Conservation (phyloP, 1,140 invertebrate genomes). For the Paracyclopina nana region DNA sequence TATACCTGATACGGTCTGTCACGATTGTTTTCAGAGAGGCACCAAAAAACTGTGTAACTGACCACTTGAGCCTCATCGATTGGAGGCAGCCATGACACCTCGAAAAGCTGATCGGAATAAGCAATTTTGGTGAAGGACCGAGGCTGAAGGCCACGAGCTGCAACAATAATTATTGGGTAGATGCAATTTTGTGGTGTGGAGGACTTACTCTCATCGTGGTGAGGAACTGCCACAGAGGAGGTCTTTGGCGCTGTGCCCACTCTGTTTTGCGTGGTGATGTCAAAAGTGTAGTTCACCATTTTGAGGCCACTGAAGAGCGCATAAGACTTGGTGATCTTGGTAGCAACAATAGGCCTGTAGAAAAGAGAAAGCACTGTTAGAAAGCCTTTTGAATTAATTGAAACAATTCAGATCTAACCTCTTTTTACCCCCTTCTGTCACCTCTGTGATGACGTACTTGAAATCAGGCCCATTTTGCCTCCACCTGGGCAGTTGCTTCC, state of each 20-base stretch:
- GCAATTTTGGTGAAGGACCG: conserved; percentile 42
- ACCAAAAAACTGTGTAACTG: conserved; percentile 51
- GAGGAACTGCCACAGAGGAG: conserved; percentile 38
- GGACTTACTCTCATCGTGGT: conserved; percentile 32
- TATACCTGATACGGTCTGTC: conserved; percentile 38
- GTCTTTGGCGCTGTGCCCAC: conserved; percentile 34
- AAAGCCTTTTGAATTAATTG: neutral
- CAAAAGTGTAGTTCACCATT: conserved; percentile 31
- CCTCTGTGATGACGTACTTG: conserved; percentile 17
- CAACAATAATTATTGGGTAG: conserved; percentile 1
- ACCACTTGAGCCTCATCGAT: conserved; percentile 21
- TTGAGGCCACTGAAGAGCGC: conserved; percentile 32
- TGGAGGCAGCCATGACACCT: conserved; percentile 44
- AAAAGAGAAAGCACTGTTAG: neutral
- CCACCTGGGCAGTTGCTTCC: conserved; percentile 16
- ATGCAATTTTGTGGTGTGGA: neutral
- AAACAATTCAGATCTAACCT: conserved; percentile 11
- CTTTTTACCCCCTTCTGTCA: conserved; percentile 16
- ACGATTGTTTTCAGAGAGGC: conserved; percentile 30
- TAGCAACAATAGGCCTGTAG: neutral
- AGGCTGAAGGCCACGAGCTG: conserved; percentile 24
- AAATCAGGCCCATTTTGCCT: conserved; percentile 19
- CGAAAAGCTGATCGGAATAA: conserved; percentile 40
- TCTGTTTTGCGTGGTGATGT: conserved; percentile 33
- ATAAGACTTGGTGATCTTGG: conserved; percentile 30